A percentile compares a stretch with the other conserved stretches of the same genome.
Evolutionary conservation across 2,888 invertebrate species (phyloP).

Genomic region (Coelopa pilipes): DNA sequence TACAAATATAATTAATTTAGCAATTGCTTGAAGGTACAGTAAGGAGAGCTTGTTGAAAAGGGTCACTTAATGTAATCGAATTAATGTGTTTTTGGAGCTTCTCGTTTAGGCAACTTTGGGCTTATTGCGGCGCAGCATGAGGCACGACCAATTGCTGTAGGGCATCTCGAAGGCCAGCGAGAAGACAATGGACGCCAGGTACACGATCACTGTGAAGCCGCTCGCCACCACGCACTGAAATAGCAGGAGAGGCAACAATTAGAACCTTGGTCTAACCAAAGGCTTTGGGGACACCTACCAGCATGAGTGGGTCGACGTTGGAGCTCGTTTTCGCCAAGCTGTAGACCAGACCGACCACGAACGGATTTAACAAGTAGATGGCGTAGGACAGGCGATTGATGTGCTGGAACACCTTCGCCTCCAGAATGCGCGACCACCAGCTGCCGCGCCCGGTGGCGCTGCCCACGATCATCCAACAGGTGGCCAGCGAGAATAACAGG

Average conservation of each 20-base stretch:
- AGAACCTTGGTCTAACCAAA: not conserved
- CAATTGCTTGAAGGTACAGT: too few species aligned
- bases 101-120: constrained; percentile 29
- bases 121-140: constrained; percentile 46
- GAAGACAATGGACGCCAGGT: constrained; percentile 60
- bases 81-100: not conserved
- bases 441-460: constrained; percentile 69
- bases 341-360: constrained; percentile 69
- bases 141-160: constrained; percentile 61
- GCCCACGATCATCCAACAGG: constrained; percentile 71
- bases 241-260: not conserved
- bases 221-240: constrained; percentile 58
- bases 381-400: constrained; percentile 71
- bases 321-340: constrained; percentile 62
- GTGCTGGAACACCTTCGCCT: constrained; percentile 64
- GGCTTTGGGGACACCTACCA: constrained; percentile 52
- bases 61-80: not conserved
- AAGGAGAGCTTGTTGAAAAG: too few species aligned
- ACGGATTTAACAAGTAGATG: constrained; percentile 72
- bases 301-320: constrained; percentile 64
- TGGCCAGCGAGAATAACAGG: constrained; percentile 69
- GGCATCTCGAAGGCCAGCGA: constrained; percentile 64
- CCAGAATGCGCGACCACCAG: constrained; percentile 65
- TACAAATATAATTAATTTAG: not conserved
- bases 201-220: constrained; percentile 62